Evolutionary conservation across 2,113 vertebrate species (phyloP), one percentile per base, ranked within the genome.

Genomic region (Nematolebias whitei): DNA sequence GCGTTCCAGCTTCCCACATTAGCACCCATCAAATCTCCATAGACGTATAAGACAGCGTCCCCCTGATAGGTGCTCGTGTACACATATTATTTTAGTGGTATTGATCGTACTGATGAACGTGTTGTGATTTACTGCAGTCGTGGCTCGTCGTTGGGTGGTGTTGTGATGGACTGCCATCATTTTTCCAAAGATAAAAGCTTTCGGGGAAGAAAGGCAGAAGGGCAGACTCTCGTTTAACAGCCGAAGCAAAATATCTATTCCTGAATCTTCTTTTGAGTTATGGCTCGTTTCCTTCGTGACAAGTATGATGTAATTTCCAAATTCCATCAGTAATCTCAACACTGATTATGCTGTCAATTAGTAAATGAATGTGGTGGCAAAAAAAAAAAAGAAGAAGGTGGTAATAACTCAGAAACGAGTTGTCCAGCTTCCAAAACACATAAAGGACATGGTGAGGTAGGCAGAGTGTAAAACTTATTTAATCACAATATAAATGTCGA

Each of bases 81-180:
- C 20, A 67, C 71, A 74, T 59, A 67, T 72, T 51, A 78, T 85
- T 88, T 85, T 79, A 88, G 81, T 68, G 58, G 51, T 90, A 91
- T 92, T 88, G 91, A 92, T 92, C 67, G 80, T 40, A 47, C 71
- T 91, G 88, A 90, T 90, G 86, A 92, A 89, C 69, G 76, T 85
- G 83, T 84, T 78, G 78, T 88, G 85, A 91, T 89, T 90, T 91
- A 92, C 80, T 78, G 85, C 84, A 75, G 83, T 45, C 75, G 14
- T 60, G 81, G 83, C 84, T 82, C 63, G 87, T 87, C 89, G 89
- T 90, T 85, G 76, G 80, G 82, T 77, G 60, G 58, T 73, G 67
- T 67, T 75, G 70, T 89, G 88, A 90, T 86, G 78, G 86, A 87
- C 85, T 82, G 86, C 80, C 73, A 79, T 89, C 86, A 89, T 90